Evolutionary conservation across 2,797 vertebrate genomes (phyloP).

Genomic region (Echiichthys vipera): DNA sequence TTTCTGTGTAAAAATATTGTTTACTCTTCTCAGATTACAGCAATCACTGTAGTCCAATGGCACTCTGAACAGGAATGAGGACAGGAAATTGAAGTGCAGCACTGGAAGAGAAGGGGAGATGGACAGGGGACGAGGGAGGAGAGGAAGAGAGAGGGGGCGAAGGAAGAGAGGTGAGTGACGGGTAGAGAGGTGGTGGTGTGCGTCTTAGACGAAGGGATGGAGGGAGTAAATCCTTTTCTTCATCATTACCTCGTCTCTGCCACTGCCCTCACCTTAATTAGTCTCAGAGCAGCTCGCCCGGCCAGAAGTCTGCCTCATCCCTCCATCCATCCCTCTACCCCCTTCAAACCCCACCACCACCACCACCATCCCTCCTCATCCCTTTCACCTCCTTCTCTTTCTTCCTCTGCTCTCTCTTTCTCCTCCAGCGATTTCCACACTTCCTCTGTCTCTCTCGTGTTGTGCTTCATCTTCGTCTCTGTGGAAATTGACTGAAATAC

Average conservation of each 20-base stretch:
- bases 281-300: conserved; percentile 85
- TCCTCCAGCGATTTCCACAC: conserved; percentile 79
- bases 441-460: conserved; percentile 69
- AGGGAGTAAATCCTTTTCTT: conserved; percentile 87
- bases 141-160: conserved; percentile 3
- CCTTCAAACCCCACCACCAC: conserved; percentile 21
- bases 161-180: conserved; percentile 51
- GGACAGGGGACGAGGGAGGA: conserved; percentile 41
- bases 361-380: conserved; percentile 48
- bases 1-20: neutral
- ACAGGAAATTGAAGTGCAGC: conserved; percentile 14
- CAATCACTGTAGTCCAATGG: neutral
- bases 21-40: neutral
- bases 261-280: conserved; percentile 87
- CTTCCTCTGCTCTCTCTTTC: conserved; percentile 67
- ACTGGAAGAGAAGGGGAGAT: conserved; percentile 12
- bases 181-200: conserved; percentile 63
- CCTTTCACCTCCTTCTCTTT: conserved; percentile 68
- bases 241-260: conserved; percentile 86
- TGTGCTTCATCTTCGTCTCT: conserved; percentile 75
- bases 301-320: conserved; percentile 75
- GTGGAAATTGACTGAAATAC: conserved; percentile 82
- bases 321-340: conserved; percentile 59
- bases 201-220: conserved; percentile 69
- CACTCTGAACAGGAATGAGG: neutral